Evolutionary conservation across 2,888 invertebrate species (phyloP).

Genomic region (Patella caerulea): DNA sequence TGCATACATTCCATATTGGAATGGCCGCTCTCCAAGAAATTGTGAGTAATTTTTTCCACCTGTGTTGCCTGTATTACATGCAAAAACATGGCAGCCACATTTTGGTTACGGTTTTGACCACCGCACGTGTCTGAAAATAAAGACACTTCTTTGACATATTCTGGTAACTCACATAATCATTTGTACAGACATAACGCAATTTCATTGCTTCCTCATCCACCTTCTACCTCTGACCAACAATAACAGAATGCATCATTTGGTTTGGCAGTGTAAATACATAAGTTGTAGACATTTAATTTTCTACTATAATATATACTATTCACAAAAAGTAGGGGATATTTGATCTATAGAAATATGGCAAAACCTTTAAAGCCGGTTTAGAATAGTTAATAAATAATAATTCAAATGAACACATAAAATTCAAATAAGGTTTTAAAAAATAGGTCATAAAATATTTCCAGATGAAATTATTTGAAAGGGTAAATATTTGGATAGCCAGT

Average conservation of each 20-base stretch:
- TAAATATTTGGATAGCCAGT: too few relatives aligned
- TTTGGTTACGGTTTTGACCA: conserved; percentile 18
- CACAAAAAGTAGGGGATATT: too few relatives aligned
- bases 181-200: conserved; percentile 13
- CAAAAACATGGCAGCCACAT: conserved; percentile 14
- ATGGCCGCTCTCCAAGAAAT: conserved; percentile 11
- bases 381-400: too few relatives aligned
- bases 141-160: too few relatives aligned
- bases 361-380: too few relatives aligned
- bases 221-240: conserved; percentile 14
- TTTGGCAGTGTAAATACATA: too few relatives aligned
- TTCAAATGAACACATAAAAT: too few relatives aligned
- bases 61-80: background rate
- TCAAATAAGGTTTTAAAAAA: too few relatives aligned
- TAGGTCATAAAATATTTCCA: too few relatives aligned
- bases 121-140: too few relatives aligned
- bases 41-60: background rate
- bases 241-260: background rate
- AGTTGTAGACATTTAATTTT: conserved; percentile 17
- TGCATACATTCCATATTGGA: conserved; percentile 11
- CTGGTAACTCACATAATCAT: conserved; percentile 1
- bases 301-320: conserved; percentile 18
- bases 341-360: too few relatives aligned
- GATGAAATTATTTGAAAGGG: too few relatives aligned
- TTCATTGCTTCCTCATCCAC: conserved; percentile 9